Base-by-base conservation (phyloP, 2,797 vertebrate species). In the Xerus rutilus region DNA sequence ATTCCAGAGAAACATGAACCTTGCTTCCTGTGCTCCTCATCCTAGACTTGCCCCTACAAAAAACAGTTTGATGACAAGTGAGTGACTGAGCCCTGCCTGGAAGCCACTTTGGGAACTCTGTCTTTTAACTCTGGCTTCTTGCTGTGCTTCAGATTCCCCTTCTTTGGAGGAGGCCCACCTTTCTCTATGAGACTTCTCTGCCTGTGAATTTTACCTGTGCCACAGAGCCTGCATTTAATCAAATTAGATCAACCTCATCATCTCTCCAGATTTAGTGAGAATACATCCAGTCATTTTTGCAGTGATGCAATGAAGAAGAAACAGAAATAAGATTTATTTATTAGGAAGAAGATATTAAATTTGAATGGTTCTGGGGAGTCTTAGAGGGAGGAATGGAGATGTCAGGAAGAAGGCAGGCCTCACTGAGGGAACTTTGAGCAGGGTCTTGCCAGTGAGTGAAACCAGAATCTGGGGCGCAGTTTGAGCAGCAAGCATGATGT, bases 111-210 rank as follows among this genome's bases (percentile, higher is more conserved):
- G 83, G 77, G 18, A 79, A 43, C 43, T 86, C 59, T 77, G 70
- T 14, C 59, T 76, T 78, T 43, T 79, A 76, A 62, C 65, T 82
- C 79, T 57, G 67, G 57, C 73, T 12, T 64, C 52, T 73, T 82
- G 4, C n/a, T 83, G 32, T 88, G 67, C 67, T 79, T 97, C 87
- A 47, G 77, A 79, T 91, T 93, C 43, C 69, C 49, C 72, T 72
- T 89, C 65, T 85, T 84, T 64, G 52, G 70, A 47, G 52, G 89
- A 76, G 35, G n/a, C 54, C 11, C 12, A 1, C 47, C 28, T 90
- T 79, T 91, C 52, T 70, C n/a, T n/a, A 10, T 28, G 64, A 79
- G 81, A 47, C 35, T 45, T 87, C 73, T 77, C n/a, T 30, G 45
- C 1, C 1, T 62, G 35, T 62, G 49, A 45, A 28, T 89, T 64